Evolutionary conservation across 2,888 invertebrate species (phyloP), one percentile per base, ranked within the genome.

Genomic region (Palloptera scutellata): DNA sequence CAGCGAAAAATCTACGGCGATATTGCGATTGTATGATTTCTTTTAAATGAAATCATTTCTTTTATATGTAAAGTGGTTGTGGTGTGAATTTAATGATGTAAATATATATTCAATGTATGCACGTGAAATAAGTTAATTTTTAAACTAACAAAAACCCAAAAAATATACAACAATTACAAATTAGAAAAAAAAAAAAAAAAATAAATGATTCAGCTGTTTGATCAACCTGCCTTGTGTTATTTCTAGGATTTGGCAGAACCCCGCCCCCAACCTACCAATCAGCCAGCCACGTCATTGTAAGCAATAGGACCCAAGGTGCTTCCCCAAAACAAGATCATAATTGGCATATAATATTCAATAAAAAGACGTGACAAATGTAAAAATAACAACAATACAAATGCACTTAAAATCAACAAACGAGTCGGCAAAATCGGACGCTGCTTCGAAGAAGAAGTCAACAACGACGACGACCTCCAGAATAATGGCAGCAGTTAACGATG

Each of bases 151-250:
- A 53, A 12, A 53, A 53, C 11, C 11, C 4, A 48, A 48, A 48
- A 15, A 48, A 30, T 30, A 30, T 30, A 30, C 2, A 30, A 11
- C 2, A 30, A 30, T 30, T 30, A 30, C 2, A 6, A 30, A 30
- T 30, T 4, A 30, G 30, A 30, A 30, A 30, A 30, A 2, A 30
- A 30, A 30, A 53, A 15, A 53, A 53, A 53, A 53, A 53, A 53
- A 12, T 4, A 17, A 53, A 53, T 2, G 17, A n/a, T 11, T 11
- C n/a, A 17, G 12, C 53, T 17, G 11, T 11, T 17, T 53, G 53
- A 17, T 17, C 17, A 11, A 53, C 53, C n/a, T 53, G 53, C 19
- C 53, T 66, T 66, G 66, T 66, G 66, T 66, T 66, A 61, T 66
- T 66, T 66, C 54, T 66, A 66, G 66, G 66, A 66, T 53, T 15